These are phyloP conservation scores for Selene dorsalis DNA, from an alignment of 2,797 vertebrate species.

Conservation along the genomic window DNA sequence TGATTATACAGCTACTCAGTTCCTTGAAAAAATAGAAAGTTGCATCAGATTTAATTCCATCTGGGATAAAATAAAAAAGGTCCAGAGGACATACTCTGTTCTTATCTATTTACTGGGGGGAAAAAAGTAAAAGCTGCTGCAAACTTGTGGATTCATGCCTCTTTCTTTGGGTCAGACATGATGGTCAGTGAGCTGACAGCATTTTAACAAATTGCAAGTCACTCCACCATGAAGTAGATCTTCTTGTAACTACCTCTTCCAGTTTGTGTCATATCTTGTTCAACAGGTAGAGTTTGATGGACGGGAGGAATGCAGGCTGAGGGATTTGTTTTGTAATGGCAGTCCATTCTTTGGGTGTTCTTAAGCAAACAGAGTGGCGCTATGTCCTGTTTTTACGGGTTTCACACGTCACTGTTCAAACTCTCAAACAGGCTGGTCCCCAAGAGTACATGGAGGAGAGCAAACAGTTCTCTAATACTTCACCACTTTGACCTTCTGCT, in stretches of 20 bases:
- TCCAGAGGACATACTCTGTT: too few relatives aligned
- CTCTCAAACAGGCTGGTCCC: constrained; percentile 76
- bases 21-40: background rate
- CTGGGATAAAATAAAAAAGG: too few relatives aligned
- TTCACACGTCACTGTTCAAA: constrained; percentile 84
- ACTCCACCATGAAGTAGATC: constrained; percentile 35
- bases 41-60: background rate
- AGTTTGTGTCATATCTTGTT: constrained; percentile 66
- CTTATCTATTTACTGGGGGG: too few relatives aligned
- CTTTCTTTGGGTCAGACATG: constrained; percentile 1
- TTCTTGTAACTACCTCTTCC: constrained; percentile 62
- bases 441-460: constrained; percentile 70
- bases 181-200: constrained; percentile 38
- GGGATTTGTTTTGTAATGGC: constrained; percentile 78
- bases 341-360: constrained; percentile 76
- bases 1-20: background rate
- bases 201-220: constrained; percentile 63
- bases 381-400: constrained; percentile 82
- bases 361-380: constrained; percentile 78
- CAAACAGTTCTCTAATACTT: constrained; percentile 78
- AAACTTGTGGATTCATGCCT: constrained; percentile 36
- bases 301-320: constrained; percentile 76
- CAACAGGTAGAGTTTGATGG: constrained; percentile 75
- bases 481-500: constrained; percentile 79
- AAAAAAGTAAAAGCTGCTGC: too few relatives aligned